phyloP scores from a whole-genome alignment of 1,140 invertebrate genomes.

The Heliconius melpomene region DNA sequence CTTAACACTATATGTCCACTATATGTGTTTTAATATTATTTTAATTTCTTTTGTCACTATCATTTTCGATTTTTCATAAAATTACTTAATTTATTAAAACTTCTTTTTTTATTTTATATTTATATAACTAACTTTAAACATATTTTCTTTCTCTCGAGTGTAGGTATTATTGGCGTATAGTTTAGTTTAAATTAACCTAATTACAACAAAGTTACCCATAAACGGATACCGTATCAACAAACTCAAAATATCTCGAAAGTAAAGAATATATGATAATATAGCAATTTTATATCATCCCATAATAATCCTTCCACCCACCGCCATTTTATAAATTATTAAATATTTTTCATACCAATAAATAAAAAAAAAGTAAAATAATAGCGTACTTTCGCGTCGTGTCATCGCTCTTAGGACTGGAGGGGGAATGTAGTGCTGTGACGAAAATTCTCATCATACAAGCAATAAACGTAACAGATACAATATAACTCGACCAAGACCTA shows the following conservation, averaged over 20 bases:
- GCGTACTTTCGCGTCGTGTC: constrained; percentile 52
- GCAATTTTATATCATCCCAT: background rate
- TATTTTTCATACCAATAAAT: constrained; percentile 6
- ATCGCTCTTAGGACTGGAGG: constrained; percentile 47
- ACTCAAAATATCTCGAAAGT: background rate
- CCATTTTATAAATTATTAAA: constrained; percentile 19
- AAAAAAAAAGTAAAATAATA: constrained; percentile 27
- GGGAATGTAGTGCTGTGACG: constrained; percentile 58
- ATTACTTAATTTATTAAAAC: no score
- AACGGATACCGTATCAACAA: no score
- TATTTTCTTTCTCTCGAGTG: no score
- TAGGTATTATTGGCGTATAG: no score
- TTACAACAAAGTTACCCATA: no score
- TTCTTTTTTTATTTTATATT: no score
- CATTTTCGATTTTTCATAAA: no score
- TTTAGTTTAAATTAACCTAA: no score
- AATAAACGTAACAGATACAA: constrained; percentile 42
- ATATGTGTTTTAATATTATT: no score
- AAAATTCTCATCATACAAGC: constrained; percentile 49
- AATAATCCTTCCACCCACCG: background rate
- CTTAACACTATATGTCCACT: no score
- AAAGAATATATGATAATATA: background rate
- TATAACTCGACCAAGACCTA: constrained; percentile 15
- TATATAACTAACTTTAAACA: no score
- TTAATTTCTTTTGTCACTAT: no score